Conservation (phyloP, 92 coral and sea anemone genomes). For the Muricea muricata region DNA sequence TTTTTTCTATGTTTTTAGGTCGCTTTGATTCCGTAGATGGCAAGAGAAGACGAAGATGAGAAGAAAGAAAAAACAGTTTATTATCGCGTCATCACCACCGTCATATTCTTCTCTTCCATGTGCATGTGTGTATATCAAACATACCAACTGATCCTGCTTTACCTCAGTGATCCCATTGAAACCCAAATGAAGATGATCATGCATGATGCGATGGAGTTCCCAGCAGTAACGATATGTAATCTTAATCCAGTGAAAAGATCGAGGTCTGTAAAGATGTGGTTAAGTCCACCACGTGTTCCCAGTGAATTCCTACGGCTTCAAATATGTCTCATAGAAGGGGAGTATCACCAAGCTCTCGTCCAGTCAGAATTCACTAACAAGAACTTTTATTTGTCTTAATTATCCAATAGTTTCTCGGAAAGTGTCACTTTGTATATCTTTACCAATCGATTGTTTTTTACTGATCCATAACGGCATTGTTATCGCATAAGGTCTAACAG, state of each 20-base stretch:
- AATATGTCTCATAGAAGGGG: no score
- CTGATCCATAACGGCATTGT: no score
- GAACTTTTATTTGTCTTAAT: no score
- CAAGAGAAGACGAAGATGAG: neutral
- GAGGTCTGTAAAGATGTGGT: slow-evolving; percentile 12
- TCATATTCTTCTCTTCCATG: slow-evolving; percentile 17
- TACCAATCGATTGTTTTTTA: no score
- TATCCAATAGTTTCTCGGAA: no score
- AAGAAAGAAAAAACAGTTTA: neutral
- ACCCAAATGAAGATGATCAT: slow-evolving; percentile 28
- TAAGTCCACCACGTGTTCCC: neutral
- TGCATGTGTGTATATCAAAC: slow-evolving; percentile 39
- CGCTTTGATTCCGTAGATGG: neutral
- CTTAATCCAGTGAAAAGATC: slow-evolving; percentile 48
- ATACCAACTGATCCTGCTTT: slow-evolving; percentile 8
- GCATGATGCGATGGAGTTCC: slow-evolving; percentile 39
- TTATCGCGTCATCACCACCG: neutral
- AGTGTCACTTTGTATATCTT: no score
- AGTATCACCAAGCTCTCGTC: no score
- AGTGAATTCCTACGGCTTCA: neutral
- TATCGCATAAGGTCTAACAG: no score
- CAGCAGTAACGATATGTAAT: slow-evolving; percentile 61
- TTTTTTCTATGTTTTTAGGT: neutral
- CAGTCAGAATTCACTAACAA: no score
- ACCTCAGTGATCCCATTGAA: slow-evolving; percentile 41